phyloP scores from a whole-genome alignment of 1,140 invertebrate species.

The Parasteatoda tepidariorum region DNA sequence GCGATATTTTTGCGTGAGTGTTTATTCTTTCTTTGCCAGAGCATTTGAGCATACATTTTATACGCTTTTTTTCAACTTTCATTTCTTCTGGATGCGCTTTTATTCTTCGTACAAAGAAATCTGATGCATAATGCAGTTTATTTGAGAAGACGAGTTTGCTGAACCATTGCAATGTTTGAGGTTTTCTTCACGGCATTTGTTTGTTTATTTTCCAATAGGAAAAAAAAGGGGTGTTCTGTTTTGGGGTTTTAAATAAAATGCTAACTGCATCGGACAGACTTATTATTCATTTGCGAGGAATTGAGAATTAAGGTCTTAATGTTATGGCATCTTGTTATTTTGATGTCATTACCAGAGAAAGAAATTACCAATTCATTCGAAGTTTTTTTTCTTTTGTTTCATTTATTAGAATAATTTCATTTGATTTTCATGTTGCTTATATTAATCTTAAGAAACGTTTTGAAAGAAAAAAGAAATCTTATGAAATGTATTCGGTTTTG shows the following conservation, averaged over 20 bases:
- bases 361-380: no score
- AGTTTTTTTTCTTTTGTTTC: background rate
- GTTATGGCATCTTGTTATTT: background rate
- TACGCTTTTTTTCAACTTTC: constrained; percentile 3
- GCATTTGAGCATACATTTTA: background rate
- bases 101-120: constrained; percentile 33
- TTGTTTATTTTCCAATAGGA: background rate
- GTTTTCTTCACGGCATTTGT: background rate
- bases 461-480: no score
- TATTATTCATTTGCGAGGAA: constrained; percentile 45
- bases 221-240: background rate
- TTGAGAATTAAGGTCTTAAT: constrained; percentile 13
- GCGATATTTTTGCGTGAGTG: constrained; percentile 1
- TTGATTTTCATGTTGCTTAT: background rate
- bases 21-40: constrained; percentile 4
- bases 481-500: no score
- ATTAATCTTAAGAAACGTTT: background rate
- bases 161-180: background rate
- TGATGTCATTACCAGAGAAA: background rate
- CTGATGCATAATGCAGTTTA: constrained; percentile 51
- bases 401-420: background rate
- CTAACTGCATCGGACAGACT: background rate
- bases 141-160: constrained; percentile 14
- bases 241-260: constrained; percentile 16
- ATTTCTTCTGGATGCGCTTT: background rate